Evolutionary conservation across 92 coral and sea anemone species (phyloP), one percentile per base, ranked within the genome.

Genomic region (Heliopora coerulea): DNA sequence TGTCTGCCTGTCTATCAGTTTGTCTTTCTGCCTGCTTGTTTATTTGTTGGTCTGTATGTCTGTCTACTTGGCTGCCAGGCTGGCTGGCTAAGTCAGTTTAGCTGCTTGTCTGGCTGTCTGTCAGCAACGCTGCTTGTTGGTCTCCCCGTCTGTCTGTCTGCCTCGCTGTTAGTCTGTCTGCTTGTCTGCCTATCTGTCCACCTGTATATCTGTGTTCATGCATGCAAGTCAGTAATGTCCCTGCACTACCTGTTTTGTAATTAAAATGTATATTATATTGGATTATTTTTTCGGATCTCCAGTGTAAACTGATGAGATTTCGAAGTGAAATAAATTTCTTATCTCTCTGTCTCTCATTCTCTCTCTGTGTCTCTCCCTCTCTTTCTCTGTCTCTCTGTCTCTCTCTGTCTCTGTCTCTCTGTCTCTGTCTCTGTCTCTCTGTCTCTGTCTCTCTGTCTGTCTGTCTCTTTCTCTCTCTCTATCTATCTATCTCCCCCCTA

Each of bases 401-500:
- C 72, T 44, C 24, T 63, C 48, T 44, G 2, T 63, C 48, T 14
- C 37, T 63, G 41, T 44, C 17, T 63, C 48, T 30, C 21, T 59
- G 48, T 0, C 62, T 82, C 21, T 62, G 82, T n/a, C 49, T 75
- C 34, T 82, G 67, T 20, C 77, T 82, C 37, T 82, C 86, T 32
- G 78, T 75, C 1, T 82, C 86, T 81, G 7, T 82, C 76, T 32
- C 65, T 82, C 14, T 70, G 76, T 8, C 70, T 74, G 23, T 82
- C 65, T 70, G 81, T 74, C 67, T 74, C 86, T n/a, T 76, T 81
- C 5, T 77, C 77, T 0, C 84, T n/a, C n/a, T n/a, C n/a, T n/a
- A n/a, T n/a, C n/a, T n/a, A n/a, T n/a, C n/a, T n/a, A n/a, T n/a
- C n/a, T n/a, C n/a, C n/a, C n/a, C n/a, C n/a, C n/a, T n/a, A n/a